These are phyloP conservation scores for Nothoprocta pentlandii DNA, from an alignment of 2,113 vertebrate genomes.

Conservation along the genomic window DNA sequence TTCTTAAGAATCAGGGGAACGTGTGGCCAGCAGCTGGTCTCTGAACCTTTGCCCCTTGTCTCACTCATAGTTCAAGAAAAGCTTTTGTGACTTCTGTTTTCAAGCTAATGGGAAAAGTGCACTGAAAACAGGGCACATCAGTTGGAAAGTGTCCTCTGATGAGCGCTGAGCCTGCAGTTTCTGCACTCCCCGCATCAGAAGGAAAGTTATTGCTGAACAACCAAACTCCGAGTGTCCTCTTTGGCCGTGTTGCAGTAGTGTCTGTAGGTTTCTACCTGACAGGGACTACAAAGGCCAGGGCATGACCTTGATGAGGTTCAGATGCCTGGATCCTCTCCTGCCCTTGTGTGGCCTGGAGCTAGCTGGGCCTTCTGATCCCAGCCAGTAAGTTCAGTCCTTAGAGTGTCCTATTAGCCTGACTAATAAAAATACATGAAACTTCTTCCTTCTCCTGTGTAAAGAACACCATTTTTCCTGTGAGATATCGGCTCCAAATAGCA, in stretches of 20 bases:
- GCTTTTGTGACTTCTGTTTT: slow-evolving; percentile 22
- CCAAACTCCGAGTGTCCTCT: background rate
- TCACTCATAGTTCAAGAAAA: background rate
- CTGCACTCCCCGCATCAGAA: background rate
- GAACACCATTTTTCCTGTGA: background rate
- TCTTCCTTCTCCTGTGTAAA: background rate
- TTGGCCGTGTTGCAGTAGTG: background rate
- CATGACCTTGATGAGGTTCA: background rate
- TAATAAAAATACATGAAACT: background rate
- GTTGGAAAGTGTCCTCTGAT: background rate
- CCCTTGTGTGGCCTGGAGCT: background rate
- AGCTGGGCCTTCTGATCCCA: background rate
- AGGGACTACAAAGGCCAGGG: background rate
- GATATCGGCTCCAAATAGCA: background rate
- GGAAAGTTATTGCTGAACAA: background rate
- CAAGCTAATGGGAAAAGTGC: background rate
- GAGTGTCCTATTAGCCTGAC: background rate
- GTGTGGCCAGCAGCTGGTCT: background rate
- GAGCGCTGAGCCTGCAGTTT: background rate
- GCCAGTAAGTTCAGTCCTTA: background rate
- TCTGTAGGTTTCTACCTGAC: background rate
- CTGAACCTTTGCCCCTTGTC: slow-evolving; percentile 11
- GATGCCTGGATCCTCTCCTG: background rate
- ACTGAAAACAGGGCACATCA: background rate
- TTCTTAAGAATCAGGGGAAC: background rate